Evolutionary conservation across 37 sponge, comb jelly and placozoan species (phyloP).

Genomic region (Cliona cf. orientalis): DNA sequence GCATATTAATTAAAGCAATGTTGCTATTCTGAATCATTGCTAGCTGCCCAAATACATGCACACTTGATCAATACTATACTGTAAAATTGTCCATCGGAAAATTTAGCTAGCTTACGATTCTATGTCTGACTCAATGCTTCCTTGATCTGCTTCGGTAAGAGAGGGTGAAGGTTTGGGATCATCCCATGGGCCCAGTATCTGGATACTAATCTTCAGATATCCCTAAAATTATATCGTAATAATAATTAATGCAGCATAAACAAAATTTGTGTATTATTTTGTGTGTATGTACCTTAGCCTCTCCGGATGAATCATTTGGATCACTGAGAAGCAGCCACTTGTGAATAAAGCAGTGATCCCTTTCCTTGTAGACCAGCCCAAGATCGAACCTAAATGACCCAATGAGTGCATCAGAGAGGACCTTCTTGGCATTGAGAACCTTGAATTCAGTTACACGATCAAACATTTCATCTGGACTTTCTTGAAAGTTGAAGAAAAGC

Average conservation of each 20-base stretch:
- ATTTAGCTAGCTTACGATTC: conserved; percentile 77
- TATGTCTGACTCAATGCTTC: no score
- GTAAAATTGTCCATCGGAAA: no score
- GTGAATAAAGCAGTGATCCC: conserved; percentile 87
- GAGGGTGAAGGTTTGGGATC: conserved; percentile 78
- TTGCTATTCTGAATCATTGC: no score
- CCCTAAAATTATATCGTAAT: conserved; percentile 80
- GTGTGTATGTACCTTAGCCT: conserved; percentile 84
- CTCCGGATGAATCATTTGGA: conserved; percentile 84
- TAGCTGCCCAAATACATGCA: no score
- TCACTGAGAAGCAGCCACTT: conserved; percentile 98
- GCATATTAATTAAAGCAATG: no score
- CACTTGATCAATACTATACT: no score
- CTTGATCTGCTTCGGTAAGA: conserved; percentile 53
- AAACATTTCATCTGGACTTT: conserved; percentile 82
- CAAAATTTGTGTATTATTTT: no score
- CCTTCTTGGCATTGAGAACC: conserved; percentile 89
- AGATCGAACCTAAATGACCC: conserved; percentile 97
- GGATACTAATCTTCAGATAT: conserved; percentile 95
- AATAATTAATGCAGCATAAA: no score
- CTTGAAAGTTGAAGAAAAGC: conserved; percentile 87
- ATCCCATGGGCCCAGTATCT: conserved; percentile 95
- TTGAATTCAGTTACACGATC: conserved; percentile 85
- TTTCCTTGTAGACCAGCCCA: conserved; percentile 93
- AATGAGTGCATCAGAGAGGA: conserved; percentile 89